phyloP scores from a whole-genome alignment of 2,113 vertebrate genomes.

The Nestor notabilis region DNA sequence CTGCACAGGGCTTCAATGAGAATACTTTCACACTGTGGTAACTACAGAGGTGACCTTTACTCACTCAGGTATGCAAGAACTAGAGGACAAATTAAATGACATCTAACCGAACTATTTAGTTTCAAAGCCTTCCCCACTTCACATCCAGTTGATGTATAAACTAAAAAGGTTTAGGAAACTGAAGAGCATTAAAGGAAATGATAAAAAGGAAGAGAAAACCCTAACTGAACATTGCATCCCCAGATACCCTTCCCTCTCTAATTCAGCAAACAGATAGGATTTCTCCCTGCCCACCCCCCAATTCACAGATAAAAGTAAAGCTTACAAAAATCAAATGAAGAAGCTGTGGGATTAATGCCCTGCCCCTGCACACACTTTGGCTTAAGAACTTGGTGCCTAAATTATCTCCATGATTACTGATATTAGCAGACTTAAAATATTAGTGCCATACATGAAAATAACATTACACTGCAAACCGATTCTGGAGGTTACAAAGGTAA shows the following conservation, averaged over 20 bases:
- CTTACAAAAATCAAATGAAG: not conserved
- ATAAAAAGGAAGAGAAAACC: not conserved
- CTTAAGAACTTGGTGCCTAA: not conserved
- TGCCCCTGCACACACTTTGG: rapidly evolving
- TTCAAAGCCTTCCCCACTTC: not conserved
- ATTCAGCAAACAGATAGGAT: not conserved
- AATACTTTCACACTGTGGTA: not conserved
- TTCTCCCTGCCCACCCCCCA: not conserved
- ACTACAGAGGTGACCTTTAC: constrained; percentile 43
- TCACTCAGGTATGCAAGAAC: not conserved
- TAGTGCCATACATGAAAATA: not conserved
- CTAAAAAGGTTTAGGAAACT: not conserved
- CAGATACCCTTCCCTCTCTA: not conserved
- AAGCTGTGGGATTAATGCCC: not conserved
- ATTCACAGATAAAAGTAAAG: not conserved
- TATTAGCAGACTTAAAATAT: not conserved
- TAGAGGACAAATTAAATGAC: not conserved
- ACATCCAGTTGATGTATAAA: rapidly evolving
- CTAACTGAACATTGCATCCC: not conserved
- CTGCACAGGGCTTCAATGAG: not conserved
- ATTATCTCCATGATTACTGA: not conserved
- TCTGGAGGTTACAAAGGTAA: not conserved
- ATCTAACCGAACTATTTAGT: not conserved
- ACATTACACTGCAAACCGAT: not conserved
- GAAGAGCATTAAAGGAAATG: not conserved